These are phyloP conservation scores for Bilobella aurantiaca DNA, from an alignment of 1,140 invertebrate genomes.

Conservation along the genomic window DNA sequence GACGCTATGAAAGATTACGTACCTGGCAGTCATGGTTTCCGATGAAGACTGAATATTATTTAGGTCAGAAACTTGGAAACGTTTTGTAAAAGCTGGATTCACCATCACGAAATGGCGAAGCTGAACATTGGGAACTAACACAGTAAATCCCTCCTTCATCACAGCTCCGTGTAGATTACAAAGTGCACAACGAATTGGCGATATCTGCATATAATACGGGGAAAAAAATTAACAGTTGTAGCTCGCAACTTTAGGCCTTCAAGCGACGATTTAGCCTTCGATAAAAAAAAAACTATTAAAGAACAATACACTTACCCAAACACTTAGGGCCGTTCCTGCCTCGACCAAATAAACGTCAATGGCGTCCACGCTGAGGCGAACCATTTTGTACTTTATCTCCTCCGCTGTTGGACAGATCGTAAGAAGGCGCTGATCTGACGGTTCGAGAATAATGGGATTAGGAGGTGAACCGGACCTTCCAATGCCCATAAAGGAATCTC, in stretches of 20 bases:
- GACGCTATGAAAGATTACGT: not conserved
- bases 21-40: constrained; percentile 33
- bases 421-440: constrained; percentile 19
- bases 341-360: constrained; percentile 86
- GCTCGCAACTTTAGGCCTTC: no score
- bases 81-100: constrained; percentile 33
- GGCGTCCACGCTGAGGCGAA: constrained; percentile 77
- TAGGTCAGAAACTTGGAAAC: constrained; percentile 34
- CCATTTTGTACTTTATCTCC: constrained; percentile 91
- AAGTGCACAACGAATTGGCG: constrained; percentile 72
- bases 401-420: constrained; percentile 66
- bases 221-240: no score
- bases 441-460: not conserved
- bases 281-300: no score
- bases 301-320: constrained; percentile 54
- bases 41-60: constrained; percentile 31
- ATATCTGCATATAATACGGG: no score
- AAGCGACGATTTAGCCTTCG: no score
- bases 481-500: not conserved
- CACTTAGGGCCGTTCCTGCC: constrained; percentile 68
- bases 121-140: constrained; percentile 65
- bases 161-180: constrained; percentile 89
- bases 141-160: constrained; percentile 80
- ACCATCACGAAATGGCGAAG: constrained; percentile 52
- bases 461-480: not conserved